Percentiles rank a stretch among this genome's conserved stretches.
Conservation (phyloP, 2,797 vertebrate species). For the Argya squamiceps region DNA sequence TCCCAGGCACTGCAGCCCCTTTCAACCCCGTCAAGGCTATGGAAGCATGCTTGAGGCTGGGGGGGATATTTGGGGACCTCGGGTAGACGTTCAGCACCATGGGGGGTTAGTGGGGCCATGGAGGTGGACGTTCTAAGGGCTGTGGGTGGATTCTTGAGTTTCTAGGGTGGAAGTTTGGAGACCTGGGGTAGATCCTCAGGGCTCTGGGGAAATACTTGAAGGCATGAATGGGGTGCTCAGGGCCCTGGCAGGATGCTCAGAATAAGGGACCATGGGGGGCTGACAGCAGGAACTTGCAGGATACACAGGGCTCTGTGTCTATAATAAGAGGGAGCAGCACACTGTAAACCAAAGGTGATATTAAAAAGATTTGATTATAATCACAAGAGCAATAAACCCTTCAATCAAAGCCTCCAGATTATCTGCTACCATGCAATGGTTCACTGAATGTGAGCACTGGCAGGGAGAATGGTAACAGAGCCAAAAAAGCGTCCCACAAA, state of each 20-base stretch:
- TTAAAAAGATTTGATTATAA: not conserved
- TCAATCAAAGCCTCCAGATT: conserved; percentile 9
- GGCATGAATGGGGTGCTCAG: not conserved
- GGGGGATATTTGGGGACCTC: not conserved
- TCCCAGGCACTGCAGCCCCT: not conserved
- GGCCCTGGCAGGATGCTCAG: not conserved
- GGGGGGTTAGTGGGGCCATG: no score
- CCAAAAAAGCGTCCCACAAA: not conserved
- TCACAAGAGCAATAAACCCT: not conserved
- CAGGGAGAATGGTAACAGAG: not conserved
- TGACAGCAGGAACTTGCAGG: not conserved
- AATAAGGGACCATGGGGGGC: not conserved
- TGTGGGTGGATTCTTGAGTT: not conserved
- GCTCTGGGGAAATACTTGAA: not conserved
- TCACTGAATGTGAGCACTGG: not conserved
- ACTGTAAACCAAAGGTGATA: not conserved
- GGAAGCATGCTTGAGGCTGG: not conserved
- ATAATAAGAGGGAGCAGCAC: not conserved
- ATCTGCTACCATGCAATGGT: not conserved
- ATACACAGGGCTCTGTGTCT: not conserved
- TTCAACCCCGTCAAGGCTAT: not conserved
- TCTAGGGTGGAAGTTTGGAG: not conserved
- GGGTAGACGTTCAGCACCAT: not conserved
- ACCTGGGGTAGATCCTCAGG: not conserved
- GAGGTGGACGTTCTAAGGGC: not conserved